Evolutionary conservation across 2,797 vertebrate genomes (phyloP).

Genomic region (Nothura maculosa): DNA sequence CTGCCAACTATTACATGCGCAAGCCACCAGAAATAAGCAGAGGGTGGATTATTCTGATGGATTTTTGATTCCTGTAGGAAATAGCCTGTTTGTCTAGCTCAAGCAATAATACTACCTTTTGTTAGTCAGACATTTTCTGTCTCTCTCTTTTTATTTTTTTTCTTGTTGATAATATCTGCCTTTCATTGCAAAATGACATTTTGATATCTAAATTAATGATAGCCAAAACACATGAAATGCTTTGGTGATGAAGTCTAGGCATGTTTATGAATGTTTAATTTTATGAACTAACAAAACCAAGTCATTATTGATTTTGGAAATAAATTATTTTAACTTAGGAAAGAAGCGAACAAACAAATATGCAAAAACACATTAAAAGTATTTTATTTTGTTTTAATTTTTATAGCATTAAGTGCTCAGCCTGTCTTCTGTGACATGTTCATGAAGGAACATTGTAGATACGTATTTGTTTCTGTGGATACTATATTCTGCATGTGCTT

Average conservation of each 20-base stretch:
- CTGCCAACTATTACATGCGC: rapidly evolving
- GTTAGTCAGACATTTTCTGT: neutral
- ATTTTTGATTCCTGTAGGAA: neutral
- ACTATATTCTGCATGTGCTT: neutral
- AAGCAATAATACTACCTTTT: neutral
- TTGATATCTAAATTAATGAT: neutral
- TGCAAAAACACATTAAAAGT: neutral
- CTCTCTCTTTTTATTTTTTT: no score
- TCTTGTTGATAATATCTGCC: neutral
- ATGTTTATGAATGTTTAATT: no score
- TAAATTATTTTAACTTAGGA: neutral
- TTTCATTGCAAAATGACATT: neutral
- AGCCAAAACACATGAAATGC: neutral
- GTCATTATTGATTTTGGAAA: neutral
- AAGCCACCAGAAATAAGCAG: neutral
- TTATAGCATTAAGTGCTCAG: neutral
- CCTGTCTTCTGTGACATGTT: neutral
- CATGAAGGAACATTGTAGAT: neutral
- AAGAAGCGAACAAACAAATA: neutral
- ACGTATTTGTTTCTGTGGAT: neutral
- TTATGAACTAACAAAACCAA: no score
- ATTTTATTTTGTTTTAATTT: neutral
- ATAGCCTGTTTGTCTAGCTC: neutral
- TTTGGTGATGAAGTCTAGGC: no score
- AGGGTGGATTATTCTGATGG: rapidly evolving